A percentile compares a stretch with the other conserved stretches of the same genome.
These are phyloP conservation scores for Lucinisca nassula DNA, from an alignment of 2,888 invertebrate species.

Conservation along the genomic window DNA sequence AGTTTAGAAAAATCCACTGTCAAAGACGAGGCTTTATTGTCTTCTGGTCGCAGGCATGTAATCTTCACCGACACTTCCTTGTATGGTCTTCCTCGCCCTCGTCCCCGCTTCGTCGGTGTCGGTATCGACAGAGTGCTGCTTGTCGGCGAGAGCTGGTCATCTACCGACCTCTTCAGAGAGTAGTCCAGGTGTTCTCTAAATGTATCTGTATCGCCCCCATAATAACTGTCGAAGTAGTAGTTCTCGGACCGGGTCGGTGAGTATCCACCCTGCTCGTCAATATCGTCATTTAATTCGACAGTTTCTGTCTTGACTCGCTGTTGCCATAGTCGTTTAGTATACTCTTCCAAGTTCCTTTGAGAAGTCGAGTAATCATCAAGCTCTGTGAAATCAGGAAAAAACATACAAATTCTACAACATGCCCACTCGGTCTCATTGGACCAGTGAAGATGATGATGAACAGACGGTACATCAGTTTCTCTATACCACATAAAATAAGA, in stretches of 20 bases:
- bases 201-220: slow-evolving; percentile 54
- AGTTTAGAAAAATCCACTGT: slow-evolving; percentile 62
- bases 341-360: slow-evolving; percentile 60
- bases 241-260: slow-evolving; percentile 57
- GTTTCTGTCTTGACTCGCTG: slow-evolving; percentile 69
- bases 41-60: slow-evolving; percentile 66
- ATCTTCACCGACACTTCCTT: slow-evolving; percentile 68
- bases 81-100: slow-evolving; percentile 63
- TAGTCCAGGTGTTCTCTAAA: slow-evolving; percentile 58
- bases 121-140: slow-evolving; percentile 16
- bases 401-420: not conserved
- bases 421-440: no score
- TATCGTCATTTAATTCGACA: slow-evolving; percentile 65
- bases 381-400: slow-evolving; percentile 35
- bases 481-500: no score
- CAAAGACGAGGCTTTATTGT: slow-evolving; percentile 46
- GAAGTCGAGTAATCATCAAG: slow-evolving; percentile 48
- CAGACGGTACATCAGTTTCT: no score
- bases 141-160: slow-evolving; percentile 47
- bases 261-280: slow-evolving; percentile 62
- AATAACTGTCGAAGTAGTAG: slow-evolving; percentile 57
- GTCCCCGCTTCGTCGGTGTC: slow-evolving; percentile 50
- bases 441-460: no score
- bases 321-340: slow-evolving; percentile 65
- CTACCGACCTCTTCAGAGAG: slow-evolving; percentile 37